A percentile compares a stretch with the other conserved stretches of the same genome.
phyloP scores from a whole-genome alignment of 1,140 invertebrate genomes.

The Drosophila equinoxialis region DNA sequence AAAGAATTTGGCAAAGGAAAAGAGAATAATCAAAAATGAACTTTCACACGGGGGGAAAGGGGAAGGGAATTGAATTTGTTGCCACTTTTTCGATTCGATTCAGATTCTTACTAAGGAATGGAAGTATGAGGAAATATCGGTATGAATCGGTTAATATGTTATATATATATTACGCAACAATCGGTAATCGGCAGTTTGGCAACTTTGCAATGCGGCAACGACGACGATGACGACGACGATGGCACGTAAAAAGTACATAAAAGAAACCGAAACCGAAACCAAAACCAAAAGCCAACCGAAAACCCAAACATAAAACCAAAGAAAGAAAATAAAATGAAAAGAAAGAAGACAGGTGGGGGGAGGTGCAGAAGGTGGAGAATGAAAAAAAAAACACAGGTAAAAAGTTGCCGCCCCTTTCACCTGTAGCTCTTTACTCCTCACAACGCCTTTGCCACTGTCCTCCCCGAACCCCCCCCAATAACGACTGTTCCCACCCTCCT shows the following conservation, averaged over 20 bases:
- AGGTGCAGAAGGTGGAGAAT: too few species aligned
- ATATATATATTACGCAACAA: background rate
- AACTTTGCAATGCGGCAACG: background rate
- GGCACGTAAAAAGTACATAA: slow-evolving; percentile 7
- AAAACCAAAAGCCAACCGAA: background rate
- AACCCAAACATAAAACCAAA: background rate
- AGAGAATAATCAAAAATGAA: too few species aligned
- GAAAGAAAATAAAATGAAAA: slow-evolving; percentile 5
- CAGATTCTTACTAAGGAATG: background rate
- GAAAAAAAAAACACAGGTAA: too few species aligned
- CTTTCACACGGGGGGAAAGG: too few species aligned
- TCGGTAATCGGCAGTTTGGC: slow-evolving; percentile 8
- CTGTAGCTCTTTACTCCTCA: slow-evolving; percentile 32
- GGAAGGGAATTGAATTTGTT: too few species aligned
- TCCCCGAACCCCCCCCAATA: too few species aligned
- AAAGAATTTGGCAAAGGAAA: too few species aligned
- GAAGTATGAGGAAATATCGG: background rate
- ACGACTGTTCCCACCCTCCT: slow-evolving; percentile 9
- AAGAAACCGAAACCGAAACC: background rate
- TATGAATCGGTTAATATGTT: too few species aligned
- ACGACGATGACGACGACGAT: too few species aligned
- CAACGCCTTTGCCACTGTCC: slow-evolving; percentile 10
- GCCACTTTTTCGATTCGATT: too few species aligned
- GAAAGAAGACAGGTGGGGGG: slow-evolving; percentile 8
- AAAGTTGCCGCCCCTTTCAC: slow-evolving; percentile 65